Percentiles rank a stretch among this genome's conserved stretches.
These are phyloP conservation scores for Baryphthengus martii DNA, from an alignment of 2,113 vertebrate genomes.

Conservation along the genomic window DNA sequence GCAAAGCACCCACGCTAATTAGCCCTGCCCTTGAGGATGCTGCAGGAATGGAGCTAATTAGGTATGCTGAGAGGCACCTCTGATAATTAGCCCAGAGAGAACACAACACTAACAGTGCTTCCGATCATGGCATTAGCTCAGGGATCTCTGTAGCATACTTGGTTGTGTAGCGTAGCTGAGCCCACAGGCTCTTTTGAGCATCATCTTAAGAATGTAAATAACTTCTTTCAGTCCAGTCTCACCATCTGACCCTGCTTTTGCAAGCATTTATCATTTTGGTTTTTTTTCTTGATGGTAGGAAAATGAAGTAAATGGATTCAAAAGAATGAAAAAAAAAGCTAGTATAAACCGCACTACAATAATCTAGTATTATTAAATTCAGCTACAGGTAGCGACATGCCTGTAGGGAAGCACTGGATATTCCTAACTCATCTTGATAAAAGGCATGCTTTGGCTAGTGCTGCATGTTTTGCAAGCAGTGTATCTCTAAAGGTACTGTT, in stretches of 20 bases:
- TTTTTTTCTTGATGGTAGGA: background rate
- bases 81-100: constrained; percentile 44
- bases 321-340: constrained; percentile 12
- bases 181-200: background rate
- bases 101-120: constrained; percentile 18
- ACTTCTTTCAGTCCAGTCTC: background rate
- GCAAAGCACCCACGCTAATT: constrained; percentile 51
- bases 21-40: constrained; percentile 23
- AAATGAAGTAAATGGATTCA: constrained; percentile 25
- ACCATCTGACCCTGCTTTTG: background rate
- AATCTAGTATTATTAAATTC: constrained; percentile 33
- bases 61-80: constrained; percentile 30
- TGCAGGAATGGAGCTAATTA: constrained; percentile 47
- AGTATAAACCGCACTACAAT: background rate
- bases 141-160: background rate
- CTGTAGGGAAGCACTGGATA: constrained; percentile 40
- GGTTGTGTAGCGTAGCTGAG: background rate
- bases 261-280: background rate
- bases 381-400: constrained; percentile 33
- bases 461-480: constrained; percentile 37
- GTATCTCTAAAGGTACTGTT: constrained; percentile 29
- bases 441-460: constrained; percentile 44
- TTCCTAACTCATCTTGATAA: constrained; percentile 52
- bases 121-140: background rate
- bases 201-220: background rate